A percentile compares a stretch with the other conserved stretches of the same genome.
phyloP scores from a whole-genome alignment of 2,797 vertebrate species.

The Naso thynnoides region DNA sequence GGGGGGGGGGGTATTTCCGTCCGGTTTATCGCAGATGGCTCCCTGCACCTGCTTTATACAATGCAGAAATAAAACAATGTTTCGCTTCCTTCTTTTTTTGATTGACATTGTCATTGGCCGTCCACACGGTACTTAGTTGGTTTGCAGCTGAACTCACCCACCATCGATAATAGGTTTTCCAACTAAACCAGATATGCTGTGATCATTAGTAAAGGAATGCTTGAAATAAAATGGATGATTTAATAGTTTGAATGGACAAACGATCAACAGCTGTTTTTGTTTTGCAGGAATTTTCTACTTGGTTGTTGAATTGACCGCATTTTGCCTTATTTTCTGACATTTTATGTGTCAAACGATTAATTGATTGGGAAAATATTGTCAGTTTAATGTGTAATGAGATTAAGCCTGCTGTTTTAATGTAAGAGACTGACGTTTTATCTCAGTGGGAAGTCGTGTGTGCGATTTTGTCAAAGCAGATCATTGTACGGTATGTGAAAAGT shows the following conservation, averaged over 20 bases:
- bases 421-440: no score
- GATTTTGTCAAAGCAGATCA: neutral
- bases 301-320: no score
- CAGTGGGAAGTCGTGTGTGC: neutral
- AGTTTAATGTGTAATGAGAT: no score
- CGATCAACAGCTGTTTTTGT: no score
- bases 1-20: slow-evolving; percentile 1
- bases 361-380: no score
- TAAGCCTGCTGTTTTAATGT: no score
- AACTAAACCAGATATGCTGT: neutral
- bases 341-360: no score
- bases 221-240: neutral
- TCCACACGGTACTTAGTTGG: neutral
- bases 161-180: no score
- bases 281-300: no score
- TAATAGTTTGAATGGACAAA: no score
- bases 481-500: neutral
- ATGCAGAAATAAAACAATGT: slow-evolving; percentile 20
- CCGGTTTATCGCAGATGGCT: slow-evolving; percentile 40
- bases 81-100: slow-evolving; percentile 36
- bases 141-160: neutral
- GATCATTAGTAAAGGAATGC: no score
- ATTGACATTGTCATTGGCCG: neutral
- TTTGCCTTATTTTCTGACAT: no score
- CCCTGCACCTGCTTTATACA: slow-evolving; percentile 49